Evolutionary conservation across 2,888 invertebrate species (phyloP).

Genomic region (Ophion costatus): DNA sequence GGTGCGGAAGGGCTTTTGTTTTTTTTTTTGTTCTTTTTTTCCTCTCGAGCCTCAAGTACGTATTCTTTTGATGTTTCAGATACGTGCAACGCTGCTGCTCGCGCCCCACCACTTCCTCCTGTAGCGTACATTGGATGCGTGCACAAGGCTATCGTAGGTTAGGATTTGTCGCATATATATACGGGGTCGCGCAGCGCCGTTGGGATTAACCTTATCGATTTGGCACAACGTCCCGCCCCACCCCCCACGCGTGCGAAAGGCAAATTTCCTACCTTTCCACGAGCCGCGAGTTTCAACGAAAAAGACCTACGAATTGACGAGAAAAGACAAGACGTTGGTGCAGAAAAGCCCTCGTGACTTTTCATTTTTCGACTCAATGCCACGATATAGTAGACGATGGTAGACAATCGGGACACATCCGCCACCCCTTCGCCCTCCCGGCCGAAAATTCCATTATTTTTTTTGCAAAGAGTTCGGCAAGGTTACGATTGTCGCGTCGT

Average conservation of each 20-base stretch:
- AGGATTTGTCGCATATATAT: background rate
- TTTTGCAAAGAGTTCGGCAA: background rate
- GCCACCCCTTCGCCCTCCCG: background rate
- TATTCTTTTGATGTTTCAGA: no score
- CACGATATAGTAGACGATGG: no score
- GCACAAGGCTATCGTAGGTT: background rate
- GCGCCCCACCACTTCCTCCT: background rate
- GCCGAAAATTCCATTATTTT: background rate
- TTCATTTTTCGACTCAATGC: no score
- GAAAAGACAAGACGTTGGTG: no score
- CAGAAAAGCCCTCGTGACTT: no score
- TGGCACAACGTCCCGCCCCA: background rate
- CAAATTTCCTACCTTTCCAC: background rate
- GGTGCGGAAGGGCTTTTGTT: constrained; percentile 1
- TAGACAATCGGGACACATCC: background rate
- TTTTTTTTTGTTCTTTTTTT: background rate
- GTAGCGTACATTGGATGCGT: background rate
- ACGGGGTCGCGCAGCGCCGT: no score
- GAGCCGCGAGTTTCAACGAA: no score
- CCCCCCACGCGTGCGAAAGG: background rate
- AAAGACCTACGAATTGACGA: no score
- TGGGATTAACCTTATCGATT: background rate
- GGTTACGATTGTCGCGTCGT: no score
- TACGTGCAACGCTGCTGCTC: no score
- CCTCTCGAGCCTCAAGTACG: no score